These are phyloP conservation scores for Stenodera caucasica DNA, from an alignment of 2,888 invertebrate species.

Conservation along the genomic window DNA sequence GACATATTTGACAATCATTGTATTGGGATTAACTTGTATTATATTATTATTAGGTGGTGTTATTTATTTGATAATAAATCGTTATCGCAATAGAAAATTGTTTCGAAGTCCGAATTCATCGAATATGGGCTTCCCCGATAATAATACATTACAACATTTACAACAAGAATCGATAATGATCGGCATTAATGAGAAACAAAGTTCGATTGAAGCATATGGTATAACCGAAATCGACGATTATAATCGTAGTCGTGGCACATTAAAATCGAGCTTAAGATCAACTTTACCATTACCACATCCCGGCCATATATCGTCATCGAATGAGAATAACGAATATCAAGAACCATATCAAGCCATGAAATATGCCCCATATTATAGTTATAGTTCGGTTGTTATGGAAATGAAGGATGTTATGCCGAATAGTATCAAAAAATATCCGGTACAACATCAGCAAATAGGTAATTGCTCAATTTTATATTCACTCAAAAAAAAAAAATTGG, in stretches of 20 bases:
- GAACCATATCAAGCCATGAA: conserved; percentile 78
- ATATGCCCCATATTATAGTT: conserved; percentile 75
- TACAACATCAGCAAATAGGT: conserved; percentile 49
- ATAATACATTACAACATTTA: conserved; percentile 53
- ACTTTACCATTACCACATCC: conserved; percentile 61
- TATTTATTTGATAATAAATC: conserved; percentile 69
- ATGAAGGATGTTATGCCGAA: conserved; percentile 70
- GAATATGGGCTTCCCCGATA: conserved; percentile 57
- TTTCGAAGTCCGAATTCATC: conserved; percentile 71
- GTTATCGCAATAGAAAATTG: conserved; percentile 72
- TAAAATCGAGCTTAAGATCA: conserved; percentile 57
- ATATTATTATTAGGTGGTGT: conserved; percentile 72
- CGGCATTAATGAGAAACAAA: conserved; percentile 54
- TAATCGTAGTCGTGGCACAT: conserved; percentile 58
- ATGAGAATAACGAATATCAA: conserved; percentile 70
- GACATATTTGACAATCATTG: conserved; percentile 74
- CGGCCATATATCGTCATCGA: conserved; percentile 59
- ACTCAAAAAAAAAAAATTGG: too few species aligned
- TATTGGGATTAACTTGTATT: conserved; percentile 71
- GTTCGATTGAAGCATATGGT: conserved; percentile 61
- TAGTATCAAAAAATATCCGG: conserved; percentile 49
- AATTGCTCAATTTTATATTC: conserved; percentile 15
- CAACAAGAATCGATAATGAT: conserved; percentile 60
- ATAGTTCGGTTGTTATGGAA: conserved; percentile 74
- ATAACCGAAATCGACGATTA: conserved; percentile 65